Percentiles rank a stretch among this genome's conserved stretches.
Evolutionary conservation across 2,797 vertebrate species (phyloP).

Genomic region (Enteromius viviparus): DNA sequence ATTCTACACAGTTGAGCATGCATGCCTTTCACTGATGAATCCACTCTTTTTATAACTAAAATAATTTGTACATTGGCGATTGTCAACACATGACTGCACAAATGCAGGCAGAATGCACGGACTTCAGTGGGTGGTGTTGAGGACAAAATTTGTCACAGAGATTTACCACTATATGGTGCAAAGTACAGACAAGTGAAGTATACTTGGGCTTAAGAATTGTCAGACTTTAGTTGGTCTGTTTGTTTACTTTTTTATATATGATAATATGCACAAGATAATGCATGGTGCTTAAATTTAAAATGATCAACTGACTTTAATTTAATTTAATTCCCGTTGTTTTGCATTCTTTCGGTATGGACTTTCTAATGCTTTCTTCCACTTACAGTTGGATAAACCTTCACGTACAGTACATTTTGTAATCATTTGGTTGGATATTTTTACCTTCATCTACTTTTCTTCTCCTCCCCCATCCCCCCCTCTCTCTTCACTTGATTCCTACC

Average conservation of each 20-base stretch:
- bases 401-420: neutral
- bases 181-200: neutral
- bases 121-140: neutral
- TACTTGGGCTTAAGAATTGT: neutral
- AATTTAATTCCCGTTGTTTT: neutral
- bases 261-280: neutral
- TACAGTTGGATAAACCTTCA: conserved; percentile 17
- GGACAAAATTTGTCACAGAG: neutral
- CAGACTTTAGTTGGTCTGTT: neutral
- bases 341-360: neutral
- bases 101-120: neutral
- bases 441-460: neutral
- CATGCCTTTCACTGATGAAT: neutral
- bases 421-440: neutral
- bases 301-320: neutral
- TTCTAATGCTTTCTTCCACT: conserved; percentile 17
- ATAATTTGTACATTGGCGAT: neutral
- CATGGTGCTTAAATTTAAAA: neutral
- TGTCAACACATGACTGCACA: neutral
- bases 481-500: conserved; percentile 28
- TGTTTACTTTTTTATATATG: neutral
- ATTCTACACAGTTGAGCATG: neutral
- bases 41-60: neutral
- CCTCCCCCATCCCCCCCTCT: conserved; percentile 16
- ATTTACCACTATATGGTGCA: neutral